Evolutionary conservation across 2,797 vertebrate genomes (phyloP), one percentile per base, ranked within the genome.

Genomic region (Myoxocephalus aenaeus): DNA sequence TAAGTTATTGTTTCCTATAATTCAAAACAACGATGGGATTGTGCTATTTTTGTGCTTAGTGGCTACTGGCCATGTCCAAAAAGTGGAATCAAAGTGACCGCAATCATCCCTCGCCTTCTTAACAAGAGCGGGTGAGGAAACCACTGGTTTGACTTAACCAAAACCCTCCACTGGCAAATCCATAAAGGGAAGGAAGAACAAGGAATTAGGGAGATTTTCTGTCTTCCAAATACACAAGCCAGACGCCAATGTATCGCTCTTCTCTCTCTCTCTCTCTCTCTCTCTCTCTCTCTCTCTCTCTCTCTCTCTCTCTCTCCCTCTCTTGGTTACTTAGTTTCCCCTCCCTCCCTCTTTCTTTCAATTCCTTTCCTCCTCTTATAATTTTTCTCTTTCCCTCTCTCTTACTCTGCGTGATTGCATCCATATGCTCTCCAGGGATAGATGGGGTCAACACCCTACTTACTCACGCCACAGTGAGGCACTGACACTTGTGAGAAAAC

Each of bases 401-500:
- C 84, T 84, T 61, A 73, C 82, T 75, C 84, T 64, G 70, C 29
- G 46, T 92, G 93, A 94, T 93, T 94, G 92, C 90, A 92, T 92
- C 93, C 93, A 94, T 94, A 93, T 94, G 93, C 89, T 93, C 93
- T 92, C 87, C 70, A 87, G 92, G 93, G 93, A 93, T 89, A 88
- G 89, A 92, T 90, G 87, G 92, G 93, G 92, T 93, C 92, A 94
- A 92, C 92, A 92, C 92, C 92, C 91, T 93, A 93, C 93, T 93
- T 94, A 93, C 92, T 94, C 92, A 92, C 90, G 80, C 92, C 91
- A 93, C 92, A 90, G 85, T 64, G 78, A 91, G 88, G 91, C 90
- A 93, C 89, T 91, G 92, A 93, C 92, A 93, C 91, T 93, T 92
- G 92, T 93, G 93, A 94, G 93, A 94, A 94, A 92, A 73, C 85